Conservation (phyloP, 1,140 invertebrate species). For the Spodoptera litura region DNA sequence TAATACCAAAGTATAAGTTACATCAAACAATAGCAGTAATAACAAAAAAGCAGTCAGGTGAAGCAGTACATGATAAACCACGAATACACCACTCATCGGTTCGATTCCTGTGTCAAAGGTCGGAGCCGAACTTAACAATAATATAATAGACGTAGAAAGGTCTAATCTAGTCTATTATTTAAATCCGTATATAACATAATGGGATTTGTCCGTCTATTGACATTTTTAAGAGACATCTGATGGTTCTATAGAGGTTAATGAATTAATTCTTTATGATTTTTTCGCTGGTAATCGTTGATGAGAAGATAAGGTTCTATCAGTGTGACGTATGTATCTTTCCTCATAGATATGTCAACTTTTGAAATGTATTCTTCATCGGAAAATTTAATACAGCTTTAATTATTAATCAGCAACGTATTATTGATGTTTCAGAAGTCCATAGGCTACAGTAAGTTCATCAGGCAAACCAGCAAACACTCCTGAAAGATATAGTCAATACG, state of each 20-base stretch:
- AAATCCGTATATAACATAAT: conserved; percentile 47
- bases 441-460: no score
- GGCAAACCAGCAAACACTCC: no score
- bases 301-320: background rate
- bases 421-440: no score
- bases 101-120: conserved; percentile 39
- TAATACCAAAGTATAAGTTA: conserved; percentile 34
- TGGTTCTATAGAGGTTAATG: conserved; percentile 43
- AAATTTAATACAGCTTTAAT: no score
- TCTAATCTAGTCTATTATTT: conserved; percentile 48
- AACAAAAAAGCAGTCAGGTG: conserved; percentile 46
- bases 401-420: no score
- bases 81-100: conserved; percentile 35
- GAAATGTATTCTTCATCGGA: no score
- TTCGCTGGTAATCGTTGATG: conserved; percentile 36
- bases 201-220: conserved; percentile 42
- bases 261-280: conserved; percentile 38
- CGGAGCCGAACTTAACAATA: conserved; percentile 26
- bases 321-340: background rate
- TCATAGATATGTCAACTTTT: conserved; percentile 12
- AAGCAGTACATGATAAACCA: conserved; percentile 36
- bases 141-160: conserved; percentile 35
- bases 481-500: background rate
- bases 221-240: conserved; percentile 47
- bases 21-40: conserved; percentile 48